Percentiles rank a stretch among this genome's conserved stretches.
Evolutionary conservation across 2,888 invertebrate species (phyloP).

Genomic region (Hydrotaea cyrtoneurina): DNA sequence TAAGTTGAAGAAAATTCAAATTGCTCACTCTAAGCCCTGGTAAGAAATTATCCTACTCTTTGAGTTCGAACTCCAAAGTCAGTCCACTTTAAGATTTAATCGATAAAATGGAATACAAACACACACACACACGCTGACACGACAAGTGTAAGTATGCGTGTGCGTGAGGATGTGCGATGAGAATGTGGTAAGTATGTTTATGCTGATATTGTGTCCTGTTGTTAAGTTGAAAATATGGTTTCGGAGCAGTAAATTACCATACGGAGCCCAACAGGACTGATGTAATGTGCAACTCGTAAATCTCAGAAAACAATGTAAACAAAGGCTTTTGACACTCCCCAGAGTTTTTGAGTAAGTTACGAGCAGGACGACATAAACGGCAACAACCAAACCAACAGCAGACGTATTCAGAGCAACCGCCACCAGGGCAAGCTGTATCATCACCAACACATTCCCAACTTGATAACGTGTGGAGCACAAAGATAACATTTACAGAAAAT

Average conservation of each 20-base stretch:
- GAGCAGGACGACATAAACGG: constrained; percentile 38
- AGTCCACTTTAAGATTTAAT: not conserved
- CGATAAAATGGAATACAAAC: not conserved
- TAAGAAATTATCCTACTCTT: too few species aligned
- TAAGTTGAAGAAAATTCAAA: too few species aligned
- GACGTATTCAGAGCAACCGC: not conserved
- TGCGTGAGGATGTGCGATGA: not conserved
- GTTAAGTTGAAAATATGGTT: constrained; percentile 54
- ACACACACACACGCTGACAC: too few species aligned
- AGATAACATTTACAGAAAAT: not conserved
- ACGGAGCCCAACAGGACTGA: constrained; percentile 45
- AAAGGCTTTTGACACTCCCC: constrained; percentile 63
- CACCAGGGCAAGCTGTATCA: not conserved
- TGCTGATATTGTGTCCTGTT: constrained; percentile 42
- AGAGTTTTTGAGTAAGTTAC: constrained; percentile 62
- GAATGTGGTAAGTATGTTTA: constrained; percentile 9
- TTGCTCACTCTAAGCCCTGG: too few species aligned
- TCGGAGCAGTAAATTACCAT: constrained; percentile 60
- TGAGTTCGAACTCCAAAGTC: too few species aligned
- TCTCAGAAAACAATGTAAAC: constrained; percentile 60
- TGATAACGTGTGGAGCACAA: not conserved
- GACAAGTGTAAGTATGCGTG: too few species aligned
- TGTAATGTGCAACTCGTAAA: constrained; percentile 60
- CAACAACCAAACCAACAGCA: not conserved
- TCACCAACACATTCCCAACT: not conserved